Conservation (phyloP, 2,113 vertebrate genomes). For the Lasiurus borealis region DNA sequence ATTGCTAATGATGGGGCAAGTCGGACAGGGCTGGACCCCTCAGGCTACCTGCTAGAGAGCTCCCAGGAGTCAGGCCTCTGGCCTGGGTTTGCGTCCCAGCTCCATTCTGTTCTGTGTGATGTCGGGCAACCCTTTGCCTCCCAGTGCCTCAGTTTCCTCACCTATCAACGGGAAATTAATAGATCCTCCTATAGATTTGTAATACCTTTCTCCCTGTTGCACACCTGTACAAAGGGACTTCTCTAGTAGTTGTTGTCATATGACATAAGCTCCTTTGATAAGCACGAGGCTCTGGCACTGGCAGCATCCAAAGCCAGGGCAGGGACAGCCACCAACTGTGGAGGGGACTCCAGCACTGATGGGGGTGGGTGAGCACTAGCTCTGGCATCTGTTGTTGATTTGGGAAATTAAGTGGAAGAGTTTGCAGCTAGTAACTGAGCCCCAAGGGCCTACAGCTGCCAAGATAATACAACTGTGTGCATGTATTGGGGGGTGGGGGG, state of each 20-base stretch:
- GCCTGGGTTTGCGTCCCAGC: neutral
- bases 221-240: neutral
- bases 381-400: conserved; percentile 53
- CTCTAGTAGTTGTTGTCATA: neutral
- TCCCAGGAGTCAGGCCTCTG: neutral
- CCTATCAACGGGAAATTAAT: neutral
- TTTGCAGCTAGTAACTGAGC: conserved; percentile 51
- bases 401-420: conserved; percentile 39
- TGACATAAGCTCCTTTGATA: neutral
- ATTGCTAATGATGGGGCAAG: neutral
- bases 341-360: neutral
- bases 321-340: neutral
- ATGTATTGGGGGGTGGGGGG: too few species aligned
- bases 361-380: neutral
- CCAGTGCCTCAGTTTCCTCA: neutral
- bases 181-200: too few species aligned
- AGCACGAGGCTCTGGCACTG: neutral
- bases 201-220: too few species aligned
- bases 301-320: neutral
- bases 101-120: neutral
- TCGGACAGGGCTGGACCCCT: neutral
- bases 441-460: conserved; percentile 4
- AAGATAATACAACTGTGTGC: neutral
- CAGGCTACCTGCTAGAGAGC: neutral
- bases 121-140: neutral